Base-by-base conservation (phyloP, 2,888 invertebrate genomes). In the Pachycephus smyrnensis region DNA sequence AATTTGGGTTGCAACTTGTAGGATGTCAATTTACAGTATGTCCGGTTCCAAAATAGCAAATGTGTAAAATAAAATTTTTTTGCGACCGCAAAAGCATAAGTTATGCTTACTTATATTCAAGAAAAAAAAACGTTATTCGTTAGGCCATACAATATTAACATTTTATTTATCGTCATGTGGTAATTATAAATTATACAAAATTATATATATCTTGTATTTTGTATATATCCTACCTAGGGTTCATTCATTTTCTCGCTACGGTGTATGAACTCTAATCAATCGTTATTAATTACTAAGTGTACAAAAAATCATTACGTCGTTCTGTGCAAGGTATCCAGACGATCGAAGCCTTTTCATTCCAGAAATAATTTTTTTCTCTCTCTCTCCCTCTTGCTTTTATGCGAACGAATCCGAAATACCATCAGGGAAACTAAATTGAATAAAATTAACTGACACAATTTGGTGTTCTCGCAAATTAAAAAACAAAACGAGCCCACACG, bases 101-200 rank as follows among this genome's bases (percentile, higher is more conserved):
- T 37, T 37, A 37, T 37, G 12, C 12, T 12, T 37, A 12, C 37
- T 37, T 37, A 12, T 37, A 12, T 37, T 37, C 37, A 37, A 37
- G 12, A 37, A 37, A 37, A 12, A 12, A 37, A 37, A 37, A 12
- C 12, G 12, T 37, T 37, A 12, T 37, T 37, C 37, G 12, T 85
- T 86, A 88, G 86, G 86, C 86, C 87, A 86, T 88, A 88, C 85
- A 88, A 82, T 87, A 82, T 88, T 86, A 88, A 88, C 87, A 86
- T 86, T 88, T 88, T 88, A 88, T 88, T 88, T 83, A 83, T 86
- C 84, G 83, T 86, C 79, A 85, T 83, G 80, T 85, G 84, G 85
- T 85, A 86, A 89, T 89, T 88, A 89, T 87, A 88, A 89, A 88
- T 89, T 88, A 89, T 89, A 88, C 87, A 89, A 89, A 88, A 89